Conservation (phyloP, 2,888 invertebrate genomes). For the Panzeria rudis region DNA sequence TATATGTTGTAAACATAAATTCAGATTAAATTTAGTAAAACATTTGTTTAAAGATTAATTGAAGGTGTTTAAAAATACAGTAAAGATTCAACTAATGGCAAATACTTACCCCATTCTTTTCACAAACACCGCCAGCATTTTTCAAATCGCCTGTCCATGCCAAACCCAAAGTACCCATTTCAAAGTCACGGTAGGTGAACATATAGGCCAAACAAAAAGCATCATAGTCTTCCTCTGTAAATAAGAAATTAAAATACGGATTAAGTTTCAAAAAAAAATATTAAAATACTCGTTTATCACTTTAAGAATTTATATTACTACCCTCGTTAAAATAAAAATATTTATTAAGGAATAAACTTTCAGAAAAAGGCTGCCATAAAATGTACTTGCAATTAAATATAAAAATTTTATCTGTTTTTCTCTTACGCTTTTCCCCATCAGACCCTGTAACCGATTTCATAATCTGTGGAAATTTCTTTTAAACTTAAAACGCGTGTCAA, state of each 20-base stretch:
- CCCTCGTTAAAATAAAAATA: neutral
- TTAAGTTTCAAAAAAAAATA: neutral
- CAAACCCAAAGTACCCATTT: slow-evolving; percentile 97
- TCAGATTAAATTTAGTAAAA: neutral
- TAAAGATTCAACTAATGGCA: too few relatives aligned
- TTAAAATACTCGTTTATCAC: neutral
- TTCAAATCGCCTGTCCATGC: slow-evolving; percentile 99
- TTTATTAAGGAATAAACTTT: neutral
- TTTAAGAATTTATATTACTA: neutral
- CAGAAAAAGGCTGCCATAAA: neutral
- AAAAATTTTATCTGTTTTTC: neutral
- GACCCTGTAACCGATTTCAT: neutral
- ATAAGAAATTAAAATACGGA: slow-evolving; percentile 50
- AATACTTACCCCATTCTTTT: slow-evolving; percentile 94
- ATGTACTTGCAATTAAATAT: neutral
- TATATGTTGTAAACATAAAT: neutral
- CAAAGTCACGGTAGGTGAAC: slow-evolving; percentile 98
- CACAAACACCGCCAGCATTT: slow-evolving; percentile 99
- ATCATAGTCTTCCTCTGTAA: slow-evolving; percentile 97
- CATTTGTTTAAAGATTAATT: neutral
- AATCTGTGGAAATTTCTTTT: neutral
- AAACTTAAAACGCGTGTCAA: neutral
- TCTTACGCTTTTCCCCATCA: too few relatives aligned
- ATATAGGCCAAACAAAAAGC: slow-evolving; percentile 99
- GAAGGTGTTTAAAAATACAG: neutral